Percentiles rank a stretch among this genome's conserved stretches.
These are phyloP conservation scores for Pocillopora grandis DNA, from an alignment of 92 coral and sea anemone genomes.

Conservation along the genomic window DNA sequence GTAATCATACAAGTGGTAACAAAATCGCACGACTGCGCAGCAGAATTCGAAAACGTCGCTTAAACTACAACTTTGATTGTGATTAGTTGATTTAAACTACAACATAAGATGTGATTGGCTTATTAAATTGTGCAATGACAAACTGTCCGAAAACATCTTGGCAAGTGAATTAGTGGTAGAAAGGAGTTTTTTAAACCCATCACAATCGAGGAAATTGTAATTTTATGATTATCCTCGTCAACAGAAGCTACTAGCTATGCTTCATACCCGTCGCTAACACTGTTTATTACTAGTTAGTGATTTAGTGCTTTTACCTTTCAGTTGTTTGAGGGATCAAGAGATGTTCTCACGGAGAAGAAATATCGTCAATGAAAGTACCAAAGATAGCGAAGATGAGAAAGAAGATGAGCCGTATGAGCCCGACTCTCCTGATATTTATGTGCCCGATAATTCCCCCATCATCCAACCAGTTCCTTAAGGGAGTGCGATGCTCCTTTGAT, in stretches of 20 bases:
- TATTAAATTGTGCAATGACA: no score
- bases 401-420: neutral
- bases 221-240: no score
- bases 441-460: neutral
- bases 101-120: no score
- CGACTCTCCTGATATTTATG: neutral
- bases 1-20: no score
- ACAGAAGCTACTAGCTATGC: neutral
- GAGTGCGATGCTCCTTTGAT: neutral
- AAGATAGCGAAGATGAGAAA: neutral
- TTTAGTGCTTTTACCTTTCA: neutral
- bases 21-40: no score
- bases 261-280: neutral
- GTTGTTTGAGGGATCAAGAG: constrained; percentile 32
- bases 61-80: no score
- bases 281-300: neutral
- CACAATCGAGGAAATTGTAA: no score
- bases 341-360: constrained; percentile 24
- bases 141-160: no score
- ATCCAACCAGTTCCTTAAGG: neutral
- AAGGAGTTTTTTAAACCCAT: no score
- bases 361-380: constrained; percentile 5
- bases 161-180: no score
- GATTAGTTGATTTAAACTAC: no score
- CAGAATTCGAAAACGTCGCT: no score